Evolutionary conservation across 2,888 invertebrate species (phyloP).

Genomic region (Hypselothyrea guttata): DNA sequence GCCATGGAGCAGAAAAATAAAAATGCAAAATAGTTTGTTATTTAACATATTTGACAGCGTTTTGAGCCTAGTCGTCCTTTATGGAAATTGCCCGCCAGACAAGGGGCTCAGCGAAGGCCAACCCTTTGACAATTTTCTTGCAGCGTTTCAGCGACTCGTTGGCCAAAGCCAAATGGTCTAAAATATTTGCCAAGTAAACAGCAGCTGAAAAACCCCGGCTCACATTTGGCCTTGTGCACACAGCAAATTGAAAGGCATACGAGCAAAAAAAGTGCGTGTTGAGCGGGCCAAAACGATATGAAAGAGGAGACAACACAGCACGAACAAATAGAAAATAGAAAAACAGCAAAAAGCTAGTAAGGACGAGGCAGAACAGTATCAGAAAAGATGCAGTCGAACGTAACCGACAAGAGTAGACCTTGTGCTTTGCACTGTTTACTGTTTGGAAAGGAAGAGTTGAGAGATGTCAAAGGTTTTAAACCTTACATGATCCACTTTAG

Average conservation of each 20-base stretch:
- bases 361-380: no score
- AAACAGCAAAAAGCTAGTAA: slow-evolving; percentile 1
- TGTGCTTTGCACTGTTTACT: no score
- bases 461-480: no score
- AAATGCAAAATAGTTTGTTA: slow-evolving; percentile 77
- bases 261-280: slow-evolving; percentile 28
- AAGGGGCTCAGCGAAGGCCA: slow-evolving; percentile 13
- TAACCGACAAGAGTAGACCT: no score
- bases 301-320: no score
- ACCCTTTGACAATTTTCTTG: slow-evolving; percentile 60
- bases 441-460: no score
- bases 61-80: slow-evolving; percentile 14
- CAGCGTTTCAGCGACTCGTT: slow-evolving; percentile 50
- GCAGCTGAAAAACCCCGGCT: slow-evolving; percentile 56
- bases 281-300: slow-evolving; percentile 37
- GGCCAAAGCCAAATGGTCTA: slow-evolving; percentile 45
- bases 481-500: no score
- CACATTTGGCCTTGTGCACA: slow-evolving; percentile 38
- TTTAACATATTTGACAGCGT: slow-evolving; percentile 71
- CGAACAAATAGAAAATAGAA: neutral
- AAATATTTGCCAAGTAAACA: slow-evolving; percentile 65
- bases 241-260: slow-evolving; percentile 63
- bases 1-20: slow-evolving; percentile 43
- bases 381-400: no score
- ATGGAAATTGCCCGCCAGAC: slow-evolving; percentile 67